These are phyloP conservation scores for Melikaiella ostensackeni DNA, from an alignment of 2,888 invertebrate genomes.

Conservation along the genomic window DNA sequence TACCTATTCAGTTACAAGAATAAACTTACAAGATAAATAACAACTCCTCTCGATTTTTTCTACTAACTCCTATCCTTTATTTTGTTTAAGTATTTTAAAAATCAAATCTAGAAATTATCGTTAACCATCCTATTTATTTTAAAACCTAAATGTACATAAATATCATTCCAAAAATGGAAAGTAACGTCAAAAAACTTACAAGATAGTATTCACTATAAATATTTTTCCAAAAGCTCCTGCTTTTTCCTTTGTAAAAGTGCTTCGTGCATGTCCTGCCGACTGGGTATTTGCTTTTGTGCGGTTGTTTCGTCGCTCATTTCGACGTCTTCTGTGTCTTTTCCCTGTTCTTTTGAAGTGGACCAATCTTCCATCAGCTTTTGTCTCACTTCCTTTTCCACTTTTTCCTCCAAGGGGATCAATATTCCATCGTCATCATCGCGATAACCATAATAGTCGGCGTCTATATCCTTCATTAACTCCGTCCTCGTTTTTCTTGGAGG, in stretches of 20 bases:
- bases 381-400: slow-evolving; percentile 85
- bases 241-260: slow-evolving; percentile 94
- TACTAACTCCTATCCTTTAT: neutral
- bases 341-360: slow-evolving; percentile 80
- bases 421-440: slow-evolving; percentile 99
- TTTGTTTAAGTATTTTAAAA: too few species aligned
- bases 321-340: slow-evolving; percentile 79
- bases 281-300: slow-evolving; percentile 94
- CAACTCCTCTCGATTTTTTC: slow-evolving; percentile 61
- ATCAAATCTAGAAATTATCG: neutral
- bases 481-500: slow-evolving; percentile 94
- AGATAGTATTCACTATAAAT: slow-evolving; percentile 75
- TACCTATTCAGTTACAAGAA: slow-evolving; percentile 71
- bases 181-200: neutral
- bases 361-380: slow-evolving; percentile 84
- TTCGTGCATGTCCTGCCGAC: slow-evolving; percentile 95
- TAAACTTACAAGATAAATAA: slow-evolving; percentile 61
- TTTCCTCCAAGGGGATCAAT: slow-evolving; percentile 90
- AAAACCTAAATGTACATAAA: too few species aligned
- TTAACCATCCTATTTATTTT: too few species aligned
- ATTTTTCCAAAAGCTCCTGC: slow-evolving; percentile 92
- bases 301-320: slow-evolving; percentile 79
- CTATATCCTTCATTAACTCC: slow-evolving; percentile 98
- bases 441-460: slow-evolving; percentile 99
- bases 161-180: neutral